Evolutionary conservation across 2,888 invertebrate species (phyloP).

Genomic region (Temnothorax unifasciatus): DNA sequence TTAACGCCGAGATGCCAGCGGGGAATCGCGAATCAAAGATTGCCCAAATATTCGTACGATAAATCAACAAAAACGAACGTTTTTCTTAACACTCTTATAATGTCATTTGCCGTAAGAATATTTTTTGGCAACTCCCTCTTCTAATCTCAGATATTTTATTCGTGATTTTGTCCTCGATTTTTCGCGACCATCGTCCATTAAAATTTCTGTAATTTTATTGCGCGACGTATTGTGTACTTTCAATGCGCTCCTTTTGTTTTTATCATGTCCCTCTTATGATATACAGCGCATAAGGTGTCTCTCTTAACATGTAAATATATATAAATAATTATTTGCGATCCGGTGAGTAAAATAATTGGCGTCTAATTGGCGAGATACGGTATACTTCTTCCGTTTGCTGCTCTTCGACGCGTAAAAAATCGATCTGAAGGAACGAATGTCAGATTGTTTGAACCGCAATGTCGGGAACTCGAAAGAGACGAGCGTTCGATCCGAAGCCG

Average conservation of each 20-base stretch:
- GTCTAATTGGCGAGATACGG: constrained; percentile 50
- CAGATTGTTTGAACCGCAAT: constrained; percentile 1
- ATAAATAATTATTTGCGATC: constrained; percentile 47
- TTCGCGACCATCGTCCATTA: not conserved
- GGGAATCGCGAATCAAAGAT: constrained; percentile 8
- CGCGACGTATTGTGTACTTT: constrained; percentile 34
- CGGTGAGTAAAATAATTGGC: constrained; percentile 49
- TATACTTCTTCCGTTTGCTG: constrained; percentile 29
- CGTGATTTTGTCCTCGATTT: constrained; percentile 3
- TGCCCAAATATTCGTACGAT: not conserved
- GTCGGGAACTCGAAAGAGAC: constrained; percentile 17
- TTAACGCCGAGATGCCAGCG: not conserved
- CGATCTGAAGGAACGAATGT: constrained; percentile 42
- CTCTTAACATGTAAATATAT: constrained; percentile 45
- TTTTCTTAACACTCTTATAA: not conserved
- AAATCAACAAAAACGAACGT: constrained; percentile 10
- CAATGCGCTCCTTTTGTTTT: not conserved
- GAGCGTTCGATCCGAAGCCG: constrained; percentile 19
- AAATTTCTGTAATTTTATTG: constrained; percentile 7
- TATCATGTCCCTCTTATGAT: constrained; percentile 13
- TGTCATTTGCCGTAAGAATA: not conserved
- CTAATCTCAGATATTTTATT: not conserved
- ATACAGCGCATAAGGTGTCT: constrained; percentile 27
- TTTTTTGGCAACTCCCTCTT: not conserved
- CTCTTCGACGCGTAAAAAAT: constrained; percentile 47